Conservation (phyloP, 1,140 invertebrate genomes). For the Drosophila suzukii region DNA sequence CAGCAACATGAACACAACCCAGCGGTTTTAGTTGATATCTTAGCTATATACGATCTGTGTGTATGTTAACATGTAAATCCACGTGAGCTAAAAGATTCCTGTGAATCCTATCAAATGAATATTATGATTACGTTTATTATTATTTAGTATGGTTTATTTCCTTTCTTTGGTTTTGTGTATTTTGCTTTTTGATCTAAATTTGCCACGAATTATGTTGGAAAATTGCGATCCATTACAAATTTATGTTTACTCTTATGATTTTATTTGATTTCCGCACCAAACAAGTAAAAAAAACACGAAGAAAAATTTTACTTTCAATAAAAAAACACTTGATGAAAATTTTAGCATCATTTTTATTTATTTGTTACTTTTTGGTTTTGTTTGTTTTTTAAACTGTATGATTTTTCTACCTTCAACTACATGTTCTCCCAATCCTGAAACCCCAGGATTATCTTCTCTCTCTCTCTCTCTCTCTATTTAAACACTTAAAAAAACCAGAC, state of each 20-base stretch:
- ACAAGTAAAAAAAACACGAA: constrained; percentile 26
- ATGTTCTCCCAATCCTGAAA: constrained; percentile 2
- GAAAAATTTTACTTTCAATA: constrained; percentile 65
- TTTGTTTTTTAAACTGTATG: constrained; percentile 45
- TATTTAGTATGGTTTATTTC: constrained; percentile 53
- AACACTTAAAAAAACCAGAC: constrained; percentile 10
- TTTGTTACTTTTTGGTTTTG: constrained; percentile 59
- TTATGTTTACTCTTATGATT: constrained; percentile 75
- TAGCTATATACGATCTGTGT: constrained; percentile 24
- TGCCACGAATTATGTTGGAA: constrained; percentile 30
- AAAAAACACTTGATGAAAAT: constrained; percentile 60
- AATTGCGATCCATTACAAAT: constrained; percentile 45
- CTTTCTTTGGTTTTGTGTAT: constrained; percentile 47
- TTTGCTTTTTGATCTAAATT: constrained; percentile 15
- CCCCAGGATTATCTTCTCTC: constrained; percentile 13
- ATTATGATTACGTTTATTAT: constrained; percentile 41
- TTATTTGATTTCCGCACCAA: constrained; percentile 54
- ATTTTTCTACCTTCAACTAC: constrained; percentile 7
- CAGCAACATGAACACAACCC: constrained; percentile 5
- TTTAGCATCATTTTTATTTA: constrained; percentile 66
- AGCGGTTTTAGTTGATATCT: constrained; percentile 10
- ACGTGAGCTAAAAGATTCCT: constrained; percentile 14
- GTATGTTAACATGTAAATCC: constrained; percentile 11
- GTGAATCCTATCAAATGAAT: constrained; percentile 32
- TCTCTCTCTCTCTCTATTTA: constrained; percentile 4